Evolutionary conservation across 2,888 invertebrate species (phyloP).

Genomic region (Horisme vitalbata): DNA sequence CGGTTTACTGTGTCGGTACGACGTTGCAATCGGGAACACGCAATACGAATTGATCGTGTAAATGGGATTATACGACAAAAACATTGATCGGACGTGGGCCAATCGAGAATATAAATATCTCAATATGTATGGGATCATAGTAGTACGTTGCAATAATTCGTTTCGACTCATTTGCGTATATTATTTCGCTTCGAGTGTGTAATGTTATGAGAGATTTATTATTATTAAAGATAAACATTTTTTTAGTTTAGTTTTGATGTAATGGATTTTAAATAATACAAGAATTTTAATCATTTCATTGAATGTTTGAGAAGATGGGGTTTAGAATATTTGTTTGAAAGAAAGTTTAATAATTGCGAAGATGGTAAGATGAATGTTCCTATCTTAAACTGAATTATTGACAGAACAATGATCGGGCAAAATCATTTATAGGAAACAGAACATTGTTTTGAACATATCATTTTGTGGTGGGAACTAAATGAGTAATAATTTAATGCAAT

Average conservation of each 20-base stretch:
- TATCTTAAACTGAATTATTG: constrained; percentile 35
- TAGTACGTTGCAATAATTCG: constrained; percentile 65
- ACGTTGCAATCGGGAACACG: constrained; percentile 55
- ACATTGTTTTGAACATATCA: constrained; percentile 73
- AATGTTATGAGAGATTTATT: constrained; percentile 37
- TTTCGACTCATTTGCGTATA: constrained; percentile 36
- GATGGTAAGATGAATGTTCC: constrained; percentile 41
- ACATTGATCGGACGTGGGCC: constrained; percentile 67
- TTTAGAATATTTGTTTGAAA: neutral
- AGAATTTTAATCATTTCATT: constrained; percentile 5
- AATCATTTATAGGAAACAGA: constrained; percentile 39
- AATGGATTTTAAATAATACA: constrained; percentile 18
- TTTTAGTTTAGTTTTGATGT: constrained; percentile 44
- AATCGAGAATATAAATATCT: constrained; percentile 72
- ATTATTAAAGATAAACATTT: constrained; percentile 14
- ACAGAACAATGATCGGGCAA: constrained; percentile 68
- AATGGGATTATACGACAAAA: constrained; percentile 56
- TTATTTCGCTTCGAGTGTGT: constrained; percentile 51
- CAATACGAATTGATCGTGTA: constrained; percentile 54
- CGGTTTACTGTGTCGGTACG: constrained; percentile 26
- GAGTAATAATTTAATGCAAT: constrained; percentile 37
- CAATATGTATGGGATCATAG: constrained; percentile 73
- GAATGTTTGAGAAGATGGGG: constrained; percentile 1
- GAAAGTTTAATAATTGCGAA: neutral
- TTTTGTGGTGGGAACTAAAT: constrained; percentile 52